Conservation (phyloP, 2,113 vertebrate genomes). For the Noturus placidus region DNA sequence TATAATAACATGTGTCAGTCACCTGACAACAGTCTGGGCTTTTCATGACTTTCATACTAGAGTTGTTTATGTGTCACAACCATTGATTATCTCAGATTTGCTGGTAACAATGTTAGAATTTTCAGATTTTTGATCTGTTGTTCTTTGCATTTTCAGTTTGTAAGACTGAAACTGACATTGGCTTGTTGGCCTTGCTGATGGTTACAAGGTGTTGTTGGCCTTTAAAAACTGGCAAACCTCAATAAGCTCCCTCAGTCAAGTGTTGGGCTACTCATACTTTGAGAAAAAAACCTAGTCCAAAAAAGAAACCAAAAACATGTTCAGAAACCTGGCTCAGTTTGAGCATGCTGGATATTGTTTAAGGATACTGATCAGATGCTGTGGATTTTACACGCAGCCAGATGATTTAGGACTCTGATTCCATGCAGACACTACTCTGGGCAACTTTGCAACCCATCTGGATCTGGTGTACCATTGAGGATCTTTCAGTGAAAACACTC, state of each 20-base stretch:
- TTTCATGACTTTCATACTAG: not conserved
- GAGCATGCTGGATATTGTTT: slow-evolving; percentile 13
- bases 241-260: not conserved
- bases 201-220: slow-evolving; percentile 5
- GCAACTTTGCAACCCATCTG: slow-evolving; percentile 53
- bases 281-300: not conserved
- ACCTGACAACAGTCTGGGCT: not conserved
- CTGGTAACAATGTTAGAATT: not conserved
- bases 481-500: slow-evolving; percentile 33
- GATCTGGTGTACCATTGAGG: slow-evolving; percentile 58
- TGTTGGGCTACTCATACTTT: not conserved
- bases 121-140: not conserved
- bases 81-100: slow-evolving; percentile 6
- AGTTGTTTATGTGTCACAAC: slow-evolving; percentile 13
- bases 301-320: slow-evolving; percentile 9
- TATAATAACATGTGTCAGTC: not conserved
- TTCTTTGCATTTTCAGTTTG: not conserved
- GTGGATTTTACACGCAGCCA: slow-evolving; percentile 21
- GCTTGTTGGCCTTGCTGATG: not conserved
- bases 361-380: slow-evolving; percentile 30
- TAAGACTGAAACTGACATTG: slow-evolving; percentile 1
- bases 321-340: not conserved
- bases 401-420: slow-evolving; percentile 57
- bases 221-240: not conserved
- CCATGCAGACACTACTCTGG: slow-evolving; percentile 57